Base-by-base conservation (phyloP, 2,113 vertebrate species). In the Colinus virginianus region DNA sequence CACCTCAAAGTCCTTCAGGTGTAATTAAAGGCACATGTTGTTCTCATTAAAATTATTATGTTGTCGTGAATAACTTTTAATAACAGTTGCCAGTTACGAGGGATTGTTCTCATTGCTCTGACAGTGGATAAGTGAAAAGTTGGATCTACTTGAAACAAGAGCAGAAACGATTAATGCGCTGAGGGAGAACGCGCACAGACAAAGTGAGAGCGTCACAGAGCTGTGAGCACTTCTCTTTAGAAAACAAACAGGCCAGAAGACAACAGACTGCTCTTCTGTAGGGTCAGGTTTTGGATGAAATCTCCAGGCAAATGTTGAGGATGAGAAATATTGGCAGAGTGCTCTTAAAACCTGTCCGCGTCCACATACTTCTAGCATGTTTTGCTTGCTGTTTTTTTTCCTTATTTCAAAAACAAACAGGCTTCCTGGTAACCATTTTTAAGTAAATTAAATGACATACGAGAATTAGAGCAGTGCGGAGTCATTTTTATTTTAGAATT, bases 401-500 rank as follows among this genome's bases (percentile, higher is more conserved):
- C 49, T 48, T 48, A 48, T 58, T 20, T n/a, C 7, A 38, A 4
- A 23, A 20, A 11, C 26, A 20, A 40, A 40, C 40, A 40, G 8
- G 63, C 87, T 96, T 79, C 55, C 74, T 78, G 78, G 90, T 80
- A 88, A 87, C 76, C 26, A 67, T 89, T 94, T 96, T 87, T n/a
- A 94, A 96, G 94, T 91, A 88, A 96, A 94, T 91, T 67, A 90
- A 91, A 80, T 66, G 93, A 91, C 94, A 89, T 23, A 68, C 78
- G 90, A 95, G 95, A 95, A 94, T 95, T 74, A 77, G 63, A 84
- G 88, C 85, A 94, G 92, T 70, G 61, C 55, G 92, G 96, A 96
- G 95, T 72, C 14, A 45, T 91, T 98, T 97, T 97, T 96, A 97
- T 95, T 96, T 94, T 88, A 87, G 96, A 98, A 98, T 98, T 98